Conservation (phyloP, 2,888 invertebrate genomes). For the Priocnemis perturbator region DNA sequence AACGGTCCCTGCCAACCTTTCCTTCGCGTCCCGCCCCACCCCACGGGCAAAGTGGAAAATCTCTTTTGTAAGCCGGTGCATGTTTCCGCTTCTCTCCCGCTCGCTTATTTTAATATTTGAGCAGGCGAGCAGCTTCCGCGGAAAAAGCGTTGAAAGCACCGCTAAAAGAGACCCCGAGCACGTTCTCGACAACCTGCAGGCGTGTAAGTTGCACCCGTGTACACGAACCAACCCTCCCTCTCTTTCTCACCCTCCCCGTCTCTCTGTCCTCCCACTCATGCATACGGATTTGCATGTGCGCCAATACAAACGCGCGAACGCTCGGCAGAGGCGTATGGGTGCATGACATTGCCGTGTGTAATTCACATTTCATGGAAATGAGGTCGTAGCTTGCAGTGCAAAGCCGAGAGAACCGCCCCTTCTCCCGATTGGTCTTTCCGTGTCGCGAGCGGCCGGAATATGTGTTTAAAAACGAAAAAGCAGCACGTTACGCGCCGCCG, state of each 20-base stretch:
- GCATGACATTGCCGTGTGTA: constrained; percentile 40
- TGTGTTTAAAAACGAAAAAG: no score
- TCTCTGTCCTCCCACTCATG: neutral
- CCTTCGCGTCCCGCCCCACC: constrained; percentile 6
- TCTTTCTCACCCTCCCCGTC: neutral
- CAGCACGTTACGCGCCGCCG: no score
- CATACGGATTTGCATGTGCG: constrained; percentile 4
- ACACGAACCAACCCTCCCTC: neutral
- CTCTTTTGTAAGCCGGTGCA: constrained; percentile 66
- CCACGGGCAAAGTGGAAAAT: constrained; percentile 62
- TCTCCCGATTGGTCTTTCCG: constrained; percentile 25
- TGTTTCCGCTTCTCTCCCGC: constrained; percentile 61
- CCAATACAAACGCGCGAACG: constrained; percentile 6
- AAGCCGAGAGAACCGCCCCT: constrained; percentile 25
- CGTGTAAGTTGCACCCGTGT: constrained; percentile 5
- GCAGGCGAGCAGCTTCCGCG: constrained; percentile 50
- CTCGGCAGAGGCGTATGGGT: neutral
- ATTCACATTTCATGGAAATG: constrained; percentile 56
- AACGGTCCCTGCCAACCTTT: constrained; percentile 19
- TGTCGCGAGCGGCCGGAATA: constrained; percentile 3
- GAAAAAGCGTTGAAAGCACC: constrained; percentile 62
- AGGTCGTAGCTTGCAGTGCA: constrained; percentile 28
- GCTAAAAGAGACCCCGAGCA: constrained; percentile 61
- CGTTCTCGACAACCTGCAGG: constrained; percentile 26
- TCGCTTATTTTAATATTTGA: constrained; percentile 67